Evolutionary conservation across 2,797 vertebrate genomes (phyloP), one percentile per base, ranked within the genome.

Genomic region (Nasua narica): DNA sequence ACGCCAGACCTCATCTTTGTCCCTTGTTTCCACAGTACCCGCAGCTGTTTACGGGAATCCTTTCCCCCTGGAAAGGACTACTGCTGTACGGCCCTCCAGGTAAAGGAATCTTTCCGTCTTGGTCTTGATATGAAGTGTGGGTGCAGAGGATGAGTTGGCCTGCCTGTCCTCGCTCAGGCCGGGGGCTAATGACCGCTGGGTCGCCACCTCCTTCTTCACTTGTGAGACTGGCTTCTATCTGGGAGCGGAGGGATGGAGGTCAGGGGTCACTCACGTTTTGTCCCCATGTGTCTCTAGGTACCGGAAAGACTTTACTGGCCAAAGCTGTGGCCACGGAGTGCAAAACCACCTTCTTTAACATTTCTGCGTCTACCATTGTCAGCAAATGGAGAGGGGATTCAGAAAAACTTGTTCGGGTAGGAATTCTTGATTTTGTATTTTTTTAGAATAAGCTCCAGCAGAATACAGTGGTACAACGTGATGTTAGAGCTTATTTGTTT

Each of bases 321-420:
- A 99, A 99, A 98, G 99, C 99, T 2, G 99, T 99, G 74, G 99
- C 99, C 74, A 99, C 99, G 0, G 99, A 99, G 97, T 99, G 99
- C 93, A 99, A 99, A 62, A 99, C 99, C 0, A 99, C 99, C 0
- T 99, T 99, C 98, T 99, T 99, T 98, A 99, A 99, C 98, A 99
- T 99, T 97, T 99, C 99, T 2, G 99, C 99, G 19, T 99, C 99
- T 82, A 99, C 99, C 97, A 99, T 99, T 58, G 99, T 99, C 98
- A 99, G 99, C 99, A 99, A 99, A 96, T 99, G 99, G 99, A 99
- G 99, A 83, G 99, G 99, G 40, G 99, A 99, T 97, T 99, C 99
- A 0, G 99, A 99, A 98, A 99, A 99, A 95, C 99, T 99, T 76
- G 99, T 99, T 92, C 98, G 99, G 99, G 99, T 99, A 98, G 95